phyloP scores from a whole-genome alignment of 2,888 invertebrate genomes.

The Orgyia antiqua region DNA sequence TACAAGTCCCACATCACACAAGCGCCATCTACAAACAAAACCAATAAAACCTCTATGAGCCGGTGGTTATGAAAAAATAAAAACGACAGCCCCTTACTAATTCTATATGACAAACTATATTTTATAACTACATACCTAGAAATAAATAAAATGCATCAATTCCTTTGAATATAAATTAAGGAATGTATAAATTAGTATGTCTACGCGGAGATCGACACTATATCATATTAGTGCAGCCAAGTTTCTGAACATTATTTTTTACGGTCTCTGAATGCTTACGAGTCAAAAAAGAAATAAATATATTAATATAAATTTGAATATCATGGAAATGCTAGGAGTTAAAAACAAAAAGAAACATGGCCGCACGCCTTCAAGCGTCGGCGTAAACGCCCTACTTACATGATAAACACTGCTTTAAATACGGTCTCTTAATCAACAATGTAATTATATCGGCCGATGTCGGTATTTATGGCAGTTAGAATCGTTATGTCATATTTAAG shows the following conservation, averaged over 20 bases:
- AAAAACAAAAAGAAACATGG: too few relatives aligned
- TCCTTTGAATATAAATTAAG: constrained; percentile 46
- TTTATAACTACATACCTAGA: constrained; percentile 35
- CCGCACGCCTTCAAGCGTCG: constrained; percentile 67
- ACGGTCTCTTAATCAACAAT: constrained; percentile 30
- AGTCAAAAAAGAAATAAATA: too few relatives aligned
- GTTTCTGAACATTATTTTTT: constrained; percentile 27
- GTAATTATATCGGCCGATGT: constrained; percentile 22
- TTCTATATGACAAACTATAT: constrained; percentile 47
- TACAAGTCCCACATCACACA: constrained; percentile 7
- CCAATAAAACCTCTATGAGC: constrained; percentile 24
- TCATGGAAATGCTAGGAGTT: too few relatives aligned
- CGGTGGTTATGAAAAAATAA: constrained; percentile 22
- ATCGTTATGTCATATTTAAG: too few relatives aligned
- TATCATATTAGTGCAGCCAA: constrained; percentile 32
- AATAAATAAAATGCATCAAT: constrained; percentile 46
- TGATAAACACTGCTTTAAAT: constrained; percentile 28
- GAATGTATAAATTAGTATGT: constrained; percentile 57
- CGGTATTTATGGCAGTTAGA: constrained; percentile 5
- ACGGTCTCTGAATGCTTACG: too few relatives aligned
- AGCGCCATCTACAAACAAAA: constrained; percentile 22
- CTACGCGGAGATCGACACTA: constrained; percentile 24
- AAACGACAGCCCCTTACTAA: constrained; percentile 65
- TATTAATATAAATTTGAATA: too few relatives aligned
- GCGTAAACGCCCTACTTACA: constrained; percentile 44